These are phyloP conservation scores for Phengaris arion DNA, from an alignment of 2,888 invertebrate genomes.

Conservation along the genomic window DNA sequence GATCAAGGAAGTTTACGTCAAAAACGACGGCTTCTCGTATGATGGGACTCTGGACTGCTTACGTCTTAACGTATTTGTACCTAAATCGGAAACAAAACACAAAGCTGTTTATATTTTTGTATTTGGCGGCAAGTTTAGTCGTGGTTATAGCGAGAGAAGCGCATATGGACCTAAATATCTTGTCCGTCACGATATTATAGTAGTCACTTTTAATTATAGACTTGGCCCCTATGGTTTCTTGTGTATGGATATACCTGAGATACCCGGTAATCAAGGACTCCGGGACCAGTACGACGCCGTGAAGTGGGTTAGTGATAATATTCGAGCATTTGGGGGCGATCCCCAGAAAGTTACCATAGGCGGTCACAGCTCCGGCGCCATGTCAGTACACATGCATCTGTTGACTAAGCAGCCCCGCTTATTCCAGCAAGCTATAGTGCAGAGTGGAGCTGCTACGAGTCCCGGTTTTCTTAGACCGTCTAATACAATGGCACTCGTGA, in stretches of 20 bases:
- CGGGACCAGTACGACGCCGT: conserved; percentile 46
- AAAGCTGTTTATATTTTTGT: neutral
- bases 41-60: conserved; percentile 3
- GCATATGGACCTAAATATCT: neutral
- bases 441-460: neutral
- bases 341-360: conserved; percentile 32
- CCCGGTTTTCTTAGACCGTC: neutral
- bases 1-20: neutral
- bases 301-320: conserved; percentile 46
- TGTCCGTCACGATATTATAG: conserved; percentile 38
- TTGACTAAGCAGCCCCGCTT: neutral
- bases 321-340: conserved; percentile 44
- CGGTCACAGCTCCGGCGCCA: conserved; percentile 15
- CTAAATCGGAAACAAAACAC: neutral
- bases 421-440: conserved; percentile 17
- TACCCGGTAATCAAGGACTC: conserved; percentile 45
- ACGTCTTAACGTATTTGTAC: conserved; percentile 20
- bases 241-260: conserved; percentile 51
- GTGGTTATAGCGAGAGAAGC: neutral
- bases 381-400: conserved; percentile 5
- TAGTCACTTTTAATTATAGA: conserved; percentile 58
- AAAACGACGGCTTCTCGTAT: neutral
- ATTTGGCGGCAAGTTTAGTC: neutral
- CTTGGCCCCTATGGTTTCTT: conserved; percentile 47
- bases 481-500: neutral